A percentile compares a stretch with the other conserved stretches of the same genome.
Evolutionary conservation across 2,888 invertebrate species (phyloP).

Genomic region (Sthenelais limicola): DNA sequence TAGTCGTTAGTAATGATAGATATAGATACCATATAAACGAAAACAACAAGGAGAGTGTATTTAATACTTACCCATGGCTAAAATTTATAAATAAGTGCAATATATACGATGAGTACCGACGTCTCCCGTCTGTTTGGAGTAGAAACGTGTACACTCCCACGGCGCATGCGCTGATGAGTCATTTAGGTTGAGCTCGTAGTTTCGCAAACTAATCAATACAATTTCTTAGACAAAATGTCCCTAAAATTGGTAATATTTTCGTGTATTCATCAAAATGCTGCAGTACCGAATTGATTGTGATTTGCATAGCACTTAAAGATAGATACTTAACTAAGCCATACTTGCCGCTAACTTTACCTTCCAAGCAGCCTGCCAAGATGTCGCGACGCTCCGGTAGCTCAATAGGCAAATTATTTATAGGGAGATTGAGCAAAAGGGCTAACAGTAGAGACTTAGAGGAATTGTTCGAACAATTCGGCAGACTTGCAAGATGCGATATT

Average conservation of each 20-base stretch:
- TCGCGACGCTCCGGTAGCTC: slow-evolving; percentile 42
- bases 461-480: slow-evolving; percentile 72
- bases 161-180: slow-evolving; percentile 25
- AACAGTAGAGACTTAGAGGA: slow-evolving; percentile 71
- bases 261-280: background rate
- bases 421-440: slow-evolving; percentile 69
- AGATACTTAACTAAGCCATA: background rate
- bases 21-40: too few species aligned
- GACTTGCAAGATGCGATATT: slow-evolving; percentile 71
- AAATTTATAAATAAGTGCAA: too few species aligned
- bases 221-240: too few species aligned
- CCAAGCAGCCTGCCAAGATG: slow-evolving; percentile 43
- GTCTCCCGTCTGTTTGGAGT: background rate
- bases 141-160: slow-evolving; percentile 36
- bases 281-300: background rate
- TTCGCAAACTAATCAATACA: background rate
- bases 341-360: background rate
- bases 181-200: background rate
- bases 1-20: too few species aligned
- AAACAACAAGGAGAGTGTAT: too few species aligned
- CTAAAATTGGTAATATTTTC: background rate
- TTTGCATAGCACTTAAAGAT: background rate
- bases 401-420: slow-evolving; percentile 69
- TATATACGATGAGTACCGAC: too few species aligned
- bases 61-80: too few species aligned